Percentiles rank a stretch among this genome's conserved stretches.
These are phyloP conservation scores for Rutpela maculata DNA, from an alignment of 2,888 invertebrate species.

Conservation along the genomic window DNA sequence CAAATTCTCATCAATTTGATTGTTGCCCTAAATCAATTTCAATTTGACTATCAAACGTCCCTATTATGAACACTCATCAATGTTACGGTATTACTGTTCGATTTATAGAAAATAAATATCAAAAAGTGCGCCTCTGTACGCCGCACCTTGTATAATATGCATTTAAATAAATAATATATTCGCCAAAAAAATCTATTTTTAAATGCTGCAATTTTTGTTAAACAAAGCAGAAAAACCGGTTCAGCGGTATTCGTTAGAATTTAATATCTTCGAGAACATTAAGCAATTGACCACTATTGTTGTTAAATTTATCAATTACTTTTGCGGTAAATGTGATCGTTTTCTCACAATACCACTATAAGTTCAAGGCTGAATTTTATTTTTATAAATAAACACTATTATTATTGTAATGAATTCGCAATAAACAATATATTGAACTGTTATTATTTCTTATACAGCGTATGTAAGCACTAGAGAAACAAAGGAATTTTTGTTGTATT, in stretches of 20 bases:
- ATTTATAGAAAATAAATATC: neutral
- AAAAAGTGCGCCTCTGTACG: neutral
- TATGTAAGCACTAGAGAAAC: neutral
- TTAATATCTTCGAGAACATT: neutral
- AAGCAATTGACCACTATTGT: constrained; percentile 10
- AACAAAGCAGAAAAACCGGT: neutral
- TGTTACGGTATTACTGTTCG: neutral
- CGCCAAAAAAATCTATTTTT: neutral
- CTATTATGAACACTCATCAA: no score
- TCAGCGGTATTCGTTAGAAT: neutral
- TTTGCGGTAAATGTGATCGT: constrained; percentile 27
- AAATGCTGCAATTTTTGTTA: constrained; percentile 1
- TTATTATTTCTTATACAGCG: neutral
- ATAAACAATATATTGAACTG: neutral
- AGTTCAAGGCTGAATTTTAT: constrained; percentile 22
- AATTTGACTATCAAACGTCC: no score
- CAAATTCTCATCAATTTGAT: no score
- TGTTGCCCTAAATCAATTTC: no score
- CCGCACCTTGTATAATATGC: neutral
- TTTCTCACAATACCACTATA: neutral
- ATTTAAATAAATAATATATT: neutral
- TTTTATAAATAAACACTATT: constrained; percentile 20
- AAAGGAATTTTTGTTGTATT: no score
- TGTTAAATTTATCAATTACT: constrained; percentile 11
- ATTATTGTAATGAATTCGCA: neutral